A percentile compares a stretch with the other conserved stretches of the same genome.
These are phyloP conservation scores for Girardinus metallicus DNA, from an alignment of 2,797 vertebrate species.

Conservation along the genomic window DNA sequence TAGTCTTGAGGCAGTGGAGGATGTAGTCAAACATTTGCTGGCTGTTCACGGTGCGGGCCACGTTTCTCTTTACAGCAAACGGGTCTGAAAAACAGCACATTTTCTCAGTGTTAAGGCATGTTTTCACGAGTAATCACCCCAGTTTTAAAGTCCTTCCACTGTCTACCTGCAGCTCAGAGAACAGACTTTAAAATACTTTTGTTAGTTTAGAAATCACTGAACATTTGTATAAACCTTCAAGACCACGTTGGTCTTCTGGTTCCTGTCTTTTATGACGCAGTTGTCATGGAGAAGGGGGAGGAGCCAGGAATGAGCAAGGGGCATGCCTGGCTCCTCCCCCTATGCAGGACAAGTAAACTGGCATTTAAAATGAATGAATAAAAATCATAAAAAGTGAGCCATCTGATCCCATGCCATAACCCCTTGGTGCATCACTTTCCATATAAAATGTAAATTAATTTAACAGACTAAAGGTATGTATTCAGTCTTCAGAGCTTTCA, in stretches of 20 bases:
- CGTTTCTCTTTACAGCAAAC: conserved; percentile 92
- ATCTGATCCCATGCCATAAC: background rate
- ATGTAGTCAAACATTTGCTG: conserved; percentile 92
- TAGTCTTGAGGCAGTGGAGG: conserved; percentile 92
- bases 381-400: background rate
- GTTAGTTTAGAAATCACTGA: no score
- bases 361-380: background rate
- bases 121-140: background rate
- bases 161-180: no score
- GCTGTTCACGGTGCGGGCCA: conserved; percentile 92
- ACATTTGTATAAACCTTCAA: no score
- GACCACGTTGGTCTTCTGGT: no score
- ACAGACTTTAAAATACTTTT: no score
- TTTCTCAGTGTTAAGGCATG: background rate
- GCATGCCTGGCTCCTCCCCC: no score
- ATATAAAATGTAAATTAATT: background rate
- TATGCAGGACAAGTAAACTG: background rate
- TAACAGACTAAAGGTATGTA: background rate
- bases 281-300: background rate
- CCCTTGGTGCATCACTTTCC: background rate
- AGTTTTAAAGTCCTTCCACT: no score
- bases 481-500: background rate
- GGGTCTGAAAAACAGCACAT: conserved; percentile 82
- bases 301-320: background rate
- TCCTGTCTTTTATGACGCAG: background rate